Evolutionary conservation across 2,113 vertebrate genomes (phyloP).

Genomic region (Machaerirhynchus nigripectus): DNA sequence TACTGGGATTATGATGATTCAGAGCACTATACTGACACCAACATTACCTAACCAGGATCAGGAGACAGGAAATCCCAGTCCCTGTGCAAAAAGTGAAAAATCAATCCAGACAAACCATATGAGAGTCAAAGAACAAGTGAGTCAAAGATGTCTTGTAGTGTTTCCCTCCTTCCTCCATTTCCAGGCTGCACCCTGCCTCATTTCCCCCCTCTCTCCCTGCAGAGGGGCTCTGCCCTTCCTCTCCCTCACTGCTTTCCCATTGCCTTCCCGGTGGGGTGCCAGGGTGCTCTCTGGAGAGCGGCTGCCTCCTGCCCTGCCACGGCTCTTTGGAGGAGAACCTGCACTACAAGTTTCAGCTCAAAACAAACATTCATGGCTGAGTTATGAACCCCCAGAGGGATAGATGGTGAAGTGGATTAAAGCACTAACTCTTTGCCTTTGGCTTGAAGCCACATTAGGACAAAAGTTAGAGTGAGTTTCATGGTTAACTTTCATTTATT

Average conservation of each 20-base stretch:
- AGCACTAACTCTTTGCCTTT: slow-evolving; percentile 21
- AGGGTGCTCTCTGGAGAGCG: fast-evolving
- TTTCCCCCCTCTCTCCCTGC: neutral
- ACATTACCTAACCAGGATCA: neutral
- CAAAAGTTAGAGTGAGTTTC: slow-evolving; percentile 13
- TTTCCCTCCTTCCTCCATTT: neutral
- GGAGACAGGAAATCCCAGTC: neutral
- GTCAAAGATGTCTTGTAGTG: neutral
- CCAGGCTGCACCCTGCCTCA: neutral
- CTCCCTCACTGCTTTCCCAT: neutral
- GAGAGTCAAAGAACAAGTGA: neutral
- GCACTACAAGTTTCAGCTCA: slow-evolving; percentile 55
- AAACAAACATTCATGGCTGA: slow-evolving; percentile 60
- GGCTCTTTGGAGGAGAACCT: slow-evolving; percentile 34
- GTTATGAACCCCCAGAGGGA: slow-evolving; percentile 57
- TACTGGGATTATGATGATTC: neutral
- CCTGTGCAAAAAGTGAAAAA: neutral
- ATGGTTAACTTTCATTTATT: neutral
- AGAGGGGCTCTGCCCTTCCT: neutral
- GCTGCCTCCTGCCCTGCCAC: neutral
- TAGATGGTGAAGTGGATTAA: slow-evolving; percentile 47
- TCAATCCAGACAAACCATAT: neutral
- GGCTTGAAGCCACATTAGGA: neutral
- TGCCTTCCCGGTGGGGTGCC: fast-evolving
- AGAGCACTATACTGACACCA: neutral